Base-by-base conservation (phyloP, 2,888 invertebrate species). In the Gastrophysa polygoni region DNA sequence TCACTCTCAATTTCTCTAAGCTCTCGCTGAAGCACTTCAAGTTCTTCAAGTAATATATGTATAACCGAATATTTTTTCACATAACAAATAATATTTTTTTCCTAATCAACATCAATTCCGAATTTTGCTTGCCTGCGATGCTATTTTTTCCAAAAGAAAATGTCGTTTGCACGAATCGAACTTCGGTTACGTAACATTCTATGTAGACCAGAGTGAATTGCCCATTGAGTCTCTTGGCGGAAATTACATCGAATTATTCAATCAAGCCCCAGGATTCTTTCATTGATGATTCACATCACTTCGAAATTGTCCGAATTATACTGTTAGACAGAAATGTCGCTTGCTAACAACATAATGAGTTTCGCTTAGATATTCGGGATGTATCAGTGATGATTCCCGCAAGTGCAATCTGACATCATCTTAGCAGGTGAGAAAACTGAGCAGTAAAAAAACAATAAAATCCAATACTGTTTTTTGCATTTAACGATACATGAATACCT, bases 111-210 rank as follows among this genome's bases (percentile, higher is more conserved):
- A 51, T 4, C 11, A 14, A 16, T 32, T 54, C 17, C 38, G 6
- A n/a, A 43, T 14, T 38, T n/a, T 38, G 51, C 32, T 54, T 54
- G 32, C 32, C 14, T 43, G 20, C 14, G 21, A 52, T 17, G 52
- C 20, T 16, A 18, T 16, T 14, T 54, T 54, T 54, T 20, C 43
- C 14, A 11, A 58, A n/a, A 10, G 8, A 44, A 48, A 20, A 47
- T 18, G 44, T 18, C 6, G 14, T 7, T 43, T 54, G 16, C 7
- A 10, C 16, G 16, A 49, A 55, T 61, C 57, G 61, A 64, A 57
- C 34, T 47, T 43, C 32, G 50, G 61, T 64, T 64, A 64, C 55
- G 61, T 64, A 64, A 64, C 61, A 49, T 18, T 18, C 14, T 38
- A 38, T 38, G 20, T 49, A 38, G 49, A 43, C 11, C 49, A 49